These are phyloP conservation scores for Junonia oenone DNA, from an alignment of 2,888 invertebrate genomes.

Conservation along the genomic window DNA sequence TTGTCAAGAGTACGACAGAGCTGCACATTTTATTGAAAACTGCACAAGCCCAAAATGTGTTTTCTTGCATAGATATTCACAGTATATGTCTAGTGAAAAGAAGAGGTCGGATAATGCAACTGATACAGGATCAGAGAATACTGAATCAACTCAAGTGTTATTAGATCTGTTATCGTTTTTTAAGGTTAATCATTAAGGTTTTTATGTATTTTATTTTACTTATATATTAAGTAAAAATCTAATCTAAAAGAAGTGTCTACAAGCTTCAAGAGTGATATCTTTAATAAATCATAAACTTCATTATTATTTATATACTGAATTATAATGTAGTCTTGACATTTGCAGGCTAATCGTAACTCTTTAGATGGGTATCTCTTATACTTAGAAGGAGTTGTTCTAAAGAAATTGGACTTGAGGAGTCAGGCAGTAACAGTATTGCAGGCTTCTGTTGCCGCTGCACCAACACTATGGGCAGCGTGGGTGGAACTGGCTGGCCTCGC, in stretches of 20 bases:
- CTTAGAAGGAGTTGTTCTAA: slow-evolving; percentile 93
- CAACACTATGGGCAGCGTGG: slow-evolving; percentile 97
- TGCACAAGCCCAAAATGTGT: slow-evolving; percentile 85
- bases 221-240: too few relatives aligned
- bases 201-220: too few relatives aligned
- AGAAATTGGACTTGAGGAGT: slow-evolving; percentile 88
- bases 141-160: slow-evolving; percentile 65
- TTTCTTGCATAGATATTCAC: slow-evolving; percentile 92
- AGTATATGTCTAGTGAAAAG: slow-evolving; percentile 94
- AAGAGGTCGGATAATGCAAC: slow-evolving; percentile 88
- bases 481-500: slow-evolving; percentile 92
- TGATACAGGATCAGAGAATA: slow-evolving; percentile 58
- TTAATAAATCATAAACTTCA: too few relatives aligned
- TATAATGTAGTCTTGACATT: slow-evolving; percentile 18
- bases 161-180: slow-evolving; percentile 66
- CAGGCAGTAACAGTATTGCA: slow-evolving; percentile 89
- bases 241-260: too few relatives aligned
- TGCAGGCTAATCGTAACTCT: slow-evolving; percentile 79
- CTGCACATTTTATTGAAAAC: slow-evolving; percentile 88
- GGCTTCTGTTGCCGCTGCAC: slow-evolving; percentile 87
- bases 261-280: too few relatives aligned
- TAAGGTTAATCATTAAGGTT: slow-evolving; percentile 45
- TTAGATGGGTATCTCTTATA: slow-evolving; percentile 94
- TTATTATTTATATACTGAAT: too few relatives aligned
- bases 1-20: slow-evolving; percentile 92